Conservation (phyloP, 2,797 vertebrate species). For the Tenualosa ilisha region DNA sequence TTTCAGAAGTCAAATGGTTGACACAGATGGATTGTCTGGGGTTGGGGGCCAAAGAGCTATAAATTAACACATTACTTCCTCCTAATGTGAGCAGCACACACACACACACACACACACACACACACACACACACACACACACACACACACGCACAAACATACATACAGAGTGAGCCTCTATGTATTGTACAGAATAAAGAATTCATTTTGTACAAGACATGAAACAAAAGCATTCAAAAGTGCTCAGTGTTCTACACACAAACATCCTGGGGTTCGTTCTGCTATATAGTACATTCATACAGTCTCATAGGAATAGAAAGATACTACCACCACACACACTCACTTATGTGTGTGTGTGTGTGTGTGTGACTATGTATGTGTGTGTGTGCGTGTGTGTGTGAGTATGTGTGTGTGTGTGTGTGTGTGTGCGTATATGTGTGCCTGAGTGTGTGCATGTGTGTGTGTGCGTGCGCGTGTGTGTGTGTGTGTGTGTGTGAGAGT, state of each 20-base stretch:
- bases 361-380: no score
- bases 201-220: not conserved
- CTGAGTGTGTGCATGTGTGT: not conserved
- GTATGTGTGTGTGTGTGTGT: no score
- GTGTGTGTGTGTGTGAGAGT: not conserved
- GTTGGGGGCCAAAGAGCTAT: constrained; percentile 91
- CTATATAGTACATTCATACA: not conserved
- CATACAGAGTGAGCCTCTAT: constrained; percentile 30
- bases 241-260: not conserved
- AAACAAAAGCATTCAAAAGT: not conserved
- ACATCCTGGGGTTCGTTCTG: not conserved
- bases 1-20: constrained; percentile 86
- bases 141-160: constrained; percentile 48
- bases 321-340: constrained; percentile 56
- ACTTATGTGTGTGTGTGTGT: not conserved
- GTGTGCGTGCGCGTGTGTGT: not conserved
- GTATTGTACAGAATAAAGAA: not conserved
- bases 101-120: constrained; percentile 34
- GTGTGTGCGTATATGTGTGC: no score
- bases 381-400: no score
- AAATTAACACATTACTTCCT: constrained; percentile 99
- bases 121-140: constrained; percentile 48
- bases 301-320: not conserved
- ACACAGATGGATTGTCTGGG: constrained; percentile 97
- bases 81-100: constrained; percentile 85